Evolutionary conservation across 2,113 vertebrate species (phyloP).

Genomic region (Rhabdomys dilectus): DNA sequence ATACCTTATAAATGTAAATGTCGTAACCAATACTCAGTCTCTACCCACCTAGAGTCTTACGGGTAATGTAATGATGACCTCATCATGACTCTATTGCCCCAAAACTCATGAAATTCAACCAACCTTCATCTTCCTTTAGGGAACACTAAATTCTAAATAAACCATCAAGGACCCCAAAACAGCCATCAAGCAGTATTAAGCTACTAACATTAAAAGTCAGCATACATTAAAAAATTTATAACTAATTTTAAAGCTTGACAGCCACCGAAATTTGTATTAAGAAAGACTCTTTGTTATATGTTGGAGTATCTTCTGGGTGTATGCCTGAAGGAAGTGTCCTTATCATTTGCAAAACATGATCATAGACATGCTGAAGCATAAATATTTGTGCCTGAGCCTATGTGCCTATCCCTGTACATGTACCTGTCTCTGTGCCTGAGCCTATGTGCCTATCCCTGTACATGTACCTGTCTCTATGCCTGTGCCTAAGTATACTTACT

Average conservation of each 20-base stretch:
- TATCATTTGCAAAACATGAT: neutral
- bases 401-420: neutral
- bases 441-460: neutral
- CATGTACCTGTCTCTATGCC: neutral
- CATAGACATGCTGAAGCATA: neutral
- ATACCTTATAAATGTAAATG: neutral
- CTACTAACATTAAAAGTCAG: neutral
- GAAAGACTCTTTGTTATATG: neutral
- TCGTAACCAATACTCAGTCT: neutral
- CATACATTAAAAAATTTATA: neutral
- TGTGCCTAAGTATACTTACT: neutral
- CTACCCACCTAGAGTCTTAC: neutral
- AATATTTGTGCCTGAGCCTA: neutral
- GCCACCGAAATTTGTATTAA: neutral
- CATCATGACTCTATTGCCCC: neutral
- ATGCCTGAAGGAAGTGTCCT: neutral
- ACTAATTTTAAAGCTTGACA: slow-evolving; percentile 1
- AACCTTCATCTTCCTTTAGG: neutral
- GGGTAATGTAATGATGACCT: neutral
- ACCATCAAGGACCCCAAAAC: neutral
- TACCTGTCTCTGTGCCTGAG: neutral
- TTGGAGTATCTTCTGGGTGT: too few relatives aligned
- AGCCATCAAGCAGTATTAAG: neutral
- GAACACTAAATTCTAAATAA: neutral
- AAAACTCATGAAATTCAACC: neutral